These are phyloP conservation scores for Myocastor coypus DNA, from an alignment of 2,113 vertebrate genomes.

Conservation along the genomic window DNA sequence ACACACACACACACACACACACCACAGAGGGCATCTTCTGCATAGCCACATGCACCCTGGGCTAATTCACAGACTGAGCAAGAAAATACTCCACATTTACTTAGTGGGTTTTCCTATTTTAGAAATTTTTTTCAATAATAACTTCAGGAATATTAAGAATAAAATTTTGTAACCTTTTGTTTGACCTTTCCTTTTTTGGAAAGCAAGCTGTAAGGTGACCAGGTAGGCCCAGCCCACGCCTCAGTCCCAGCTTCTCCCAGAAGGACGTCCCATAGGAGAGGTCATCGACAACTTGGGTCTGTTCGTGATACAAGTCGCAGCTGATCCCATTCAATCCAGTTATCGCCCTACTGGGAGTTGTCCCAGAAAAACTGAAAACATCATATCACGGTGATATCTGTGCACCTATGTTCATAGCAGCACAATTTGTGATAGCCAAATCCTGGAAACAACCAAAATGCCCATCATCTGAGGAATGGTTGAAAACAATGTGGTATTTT, in stretches of 20 bases:
- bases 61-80: not conserved
- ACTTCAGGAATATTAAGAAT: not conserved
- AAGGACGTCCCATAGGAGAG: not conserved
- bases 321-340: too few species aligned
- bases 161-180: not conserved
- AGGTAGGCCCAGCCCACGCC: not conserved
- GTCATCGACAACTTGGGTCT: rapidly evolving
- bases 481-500: too few species aligned
- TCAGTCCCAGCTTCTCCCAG: not conserved
- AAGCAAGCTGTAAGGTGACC: not conserved
- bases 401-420: too few species aligned
- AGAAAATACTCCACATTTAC: not conserved
- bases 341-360: too few species aligned
- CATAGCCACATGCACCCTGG: not conserved
- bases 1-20: not conserved
- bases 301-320: too few species aligned
- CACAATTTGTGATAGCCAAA: too few species aligned
- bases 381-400: too few species aligned
- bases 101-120: not conserved
- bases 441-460: too few species aligned
- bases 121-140: not conserved
- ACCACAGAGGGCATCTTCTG: not conserved
- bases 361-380: too few species aligned
- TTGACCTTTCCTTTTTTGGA: not conserved
- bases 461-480: too few species aligned